Evolutionary conservation across 2,888 invertebrate genomes (phyloP).

Genomic region (Caenorhabditis zanzibari): DNA sequence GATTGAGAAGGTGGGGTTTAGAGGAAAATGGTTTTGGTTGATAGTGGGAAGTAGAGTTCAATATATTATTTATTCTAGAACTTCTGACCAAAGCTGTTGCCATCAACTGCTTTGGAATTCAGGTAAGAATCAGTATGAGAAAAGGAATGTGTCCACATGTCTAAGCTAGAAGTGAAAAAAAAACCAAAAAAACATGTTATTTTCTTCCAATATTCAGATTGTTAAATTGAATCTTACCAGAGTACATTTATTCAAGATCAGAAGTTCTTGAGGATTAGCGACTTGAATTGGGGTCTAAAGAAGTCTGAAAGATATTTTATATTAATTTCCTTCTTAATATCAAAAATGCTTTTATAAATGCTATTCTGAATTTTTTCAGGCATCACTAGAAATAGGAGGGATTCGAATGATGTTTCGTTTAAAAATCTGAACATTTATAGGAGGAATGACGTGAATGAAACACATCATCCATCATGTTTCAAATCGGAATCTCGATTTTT

Average conservation of each 20-base stretch:
- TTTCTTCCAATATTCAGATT: neutral
- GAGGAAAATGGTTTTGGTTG: neutral
- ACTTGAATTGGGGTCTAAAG: neutral
- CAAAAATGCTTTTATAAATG: too few relatives aligned
- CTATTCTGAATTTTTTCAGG: too few relatives aligned
- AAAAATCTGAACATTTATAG: neutral
- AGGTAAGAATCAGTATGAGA: too few relatives aligned
- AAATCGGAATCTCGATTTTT: neutral
- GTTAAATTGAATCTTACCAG: neutral
- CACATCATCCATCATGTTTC: neutral
- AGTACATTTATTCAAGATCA: neutral
- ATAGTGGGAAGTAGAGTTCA: neutral
- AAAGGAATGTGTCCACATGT: too few relatives aligned
- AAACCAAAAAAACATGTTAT: too few relatives aligned
- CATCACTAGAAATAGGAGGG: neutral
- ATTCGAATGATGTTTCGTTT: neutral
- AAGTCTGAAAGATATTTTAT: neutral
- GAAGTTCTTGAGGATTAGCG: constrained; percentile 7
- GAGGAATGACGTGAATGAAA: neutral
- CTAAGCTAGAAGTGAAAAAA: too few relatives aligned
- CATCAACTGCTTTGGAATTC: too few relatives aligned
- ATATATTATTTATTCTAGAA: too few relatives aligned
- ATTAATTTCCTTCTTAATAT: too few relatives aligned
- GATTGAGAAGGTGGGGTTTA: constrained; percentile 18
- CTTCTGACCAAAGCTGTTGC: too few relatives aligned